These are phyloP conservation scores for Apocrypta bakeri DNA, from an alignment of 1,140 invertebrate genomes.

Conservation along the genomic window DNA sequence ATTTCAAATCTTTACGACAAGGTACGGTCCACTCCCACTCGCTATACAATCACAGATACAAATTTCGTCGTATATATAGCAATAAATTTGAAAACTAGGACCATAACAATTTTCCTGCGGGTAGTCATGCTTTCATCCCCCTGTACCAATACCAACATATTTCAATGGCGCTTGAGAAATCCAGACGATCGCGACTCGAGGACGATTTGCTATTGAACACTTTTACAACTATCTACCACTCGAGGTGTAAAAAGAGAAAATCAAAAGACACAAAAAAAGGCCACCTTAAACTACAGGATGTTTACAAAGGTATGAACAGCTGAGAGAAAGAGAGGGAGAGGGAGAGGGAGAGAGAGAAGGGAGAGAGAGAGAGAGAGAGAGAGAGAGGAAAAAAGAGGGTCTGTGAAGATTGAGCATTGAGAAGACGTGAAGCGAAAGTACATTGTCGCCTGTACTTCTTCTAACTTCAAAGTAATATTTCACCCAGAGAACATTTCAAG, in stretches of 20 bases:
- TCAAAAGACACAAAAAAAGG: neutral
- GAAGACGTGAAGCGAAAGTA: neutral
- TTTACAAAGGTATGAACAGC: slow-evolving; percentile 9
- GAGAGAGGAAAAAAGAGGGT: too few relatives aligned
- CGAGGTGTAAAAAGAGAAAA: slow-evolving; percentile 21
- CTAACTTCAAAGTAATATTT: slow-evolving; percentile 9
- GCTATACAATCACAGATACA: slow-evolving; percentile 25
- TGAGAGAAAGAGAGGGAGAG: slow-evolving; percentile 29
- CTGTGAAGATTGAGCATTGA: neutral
- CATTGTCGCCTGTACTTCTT: neutral
- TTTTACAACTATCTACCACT: slow-evolving; percentile 24
- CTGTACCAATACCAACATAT: neutral
- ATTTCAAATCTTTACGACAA: too few relatives aligned
- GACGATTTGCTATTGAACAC: slow-evolving; percentile 5
- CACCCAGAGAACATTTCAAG: slow-evolving; percentile 15
- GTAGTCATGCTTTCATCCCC: slow-evolving; percentile 23
- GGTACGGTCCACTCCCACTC: too few relatives aligned
- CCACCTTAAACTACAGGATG: neutral
- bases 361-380: slow-evolving; percentile 24
- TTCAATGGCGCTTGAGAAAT: slow-evolving; percentile 39
- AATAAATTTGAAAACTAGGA: too few relatives aligned
- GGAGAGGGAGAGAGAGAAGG: neutral
- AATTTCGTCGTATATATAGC: too few relatives aligned
- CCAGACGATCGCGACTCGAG: neutral
- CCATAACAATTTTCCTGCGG: slow-evolving; percentile 1